Conservation (phyloP, 2,113 vertebrate genomes). For the Neomonachus schauinslandi region DNA sequence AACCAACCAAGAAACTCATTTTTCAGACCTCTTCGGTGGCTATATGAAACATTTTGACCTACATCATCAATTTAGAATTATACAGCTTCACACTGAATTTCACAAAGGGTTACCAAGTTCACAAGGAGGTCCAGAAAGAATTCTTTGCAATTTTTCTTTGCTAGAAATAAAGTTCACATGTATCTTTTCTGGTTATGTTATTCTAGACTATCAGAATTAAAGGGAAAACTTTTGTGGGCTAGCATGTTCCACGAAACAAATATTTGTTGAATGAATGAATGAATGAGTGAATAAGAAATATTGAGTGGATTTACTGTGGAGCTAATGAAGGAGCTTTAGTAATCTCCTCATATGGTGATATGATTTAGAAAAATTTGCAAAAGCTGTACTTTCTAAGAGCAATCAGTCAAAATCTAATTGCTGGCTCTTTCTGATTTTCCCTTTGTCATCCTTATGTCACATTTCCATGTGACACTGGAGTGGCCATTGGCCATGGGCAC, state of each 20-base stretch:
- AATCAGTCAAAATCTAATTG: background rate
- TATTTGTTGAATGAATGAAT: background rate
- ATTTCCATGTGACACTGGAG: background rate
- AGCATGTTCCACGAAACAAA: background rate
- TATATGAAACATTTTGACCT: conserved; percentile 70
- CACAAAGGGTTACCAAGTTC: conserved; percentile 43
- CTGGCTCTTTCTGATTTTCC: background rate
- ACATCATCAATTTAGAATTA: conserved; percentile 75
- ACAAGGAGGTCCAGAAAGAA: conserved; percentile 50
- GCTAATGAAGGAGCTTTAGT: background rate
- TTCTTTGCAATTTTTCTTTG: conserved; percentile 40
- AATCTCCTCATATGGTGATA: background rate
- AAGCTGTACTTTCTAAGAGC: background rate
- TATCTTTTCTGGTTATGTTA: background rate
- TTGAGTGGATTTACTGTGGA: background rate
- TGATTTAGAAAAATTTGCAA: background rate
- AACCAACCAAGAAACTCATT: conserved; percentile 75
- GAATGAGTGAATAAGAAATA: background rate
- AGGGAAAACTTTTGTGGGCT: background rate
- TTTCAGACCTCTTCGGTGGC: conserved; percentile 60
- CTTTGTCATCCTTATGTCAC: background rate
- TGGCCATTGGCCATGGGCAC: background rate
- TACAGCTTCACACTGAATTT: conserved; percentile 66
- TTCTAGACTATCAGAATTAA: background rate
- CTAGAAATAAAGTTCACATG: conserved; percentile 10